A percentile compares a stretch with the other conserved stretches of the same genome.
phyloP scores from a whole-genome alignment of 2,113 vertebrate genomes.

The Prinia subflava region DNA sequence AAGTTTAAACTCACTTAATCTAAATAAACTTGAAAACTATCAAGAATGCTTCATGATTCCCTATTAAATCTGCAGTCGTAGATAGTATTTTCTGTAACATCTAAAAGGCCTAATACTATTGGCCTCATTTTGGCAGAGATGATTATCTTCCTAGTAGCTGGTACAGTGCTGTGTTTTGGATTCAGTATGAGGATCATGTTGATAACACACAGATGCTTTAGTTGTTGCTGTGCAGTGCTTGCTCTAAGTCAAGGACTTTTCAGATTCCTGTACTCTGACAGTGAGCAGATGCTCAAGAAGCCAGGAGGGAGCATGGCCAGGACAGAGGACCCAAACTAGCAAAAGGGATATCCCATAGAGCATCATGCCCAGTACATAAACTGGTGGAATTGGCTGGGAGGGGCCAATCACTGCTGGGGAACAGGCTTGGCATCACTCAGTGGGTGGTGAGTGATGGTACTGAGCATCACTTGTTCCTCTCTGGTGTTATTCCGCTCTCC shows the following conservation, averaged over 20 bases:
- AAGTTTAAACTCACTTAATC: not conserved
- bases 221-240: not conserved
- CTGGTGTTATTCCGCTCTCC: not conserved
- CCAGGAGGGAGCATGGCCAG: not conserved
- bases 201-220: not conserved
- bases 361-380: not conserved
- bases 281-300: not conserved
- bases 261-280: not conserved
- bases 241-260: not conserved
- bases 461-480: not conserved
- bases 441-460: not conserved
- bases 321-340: not conserved
- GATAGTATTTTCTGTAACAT: not conserved
- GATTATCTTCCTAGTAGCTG: not conserved
- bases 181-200: not conserved
- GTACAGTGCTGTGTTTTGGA: not conserved
- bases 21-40: not conserved
- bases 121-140: not conserved
- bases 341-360: not conserved
- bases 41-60: not conserved
- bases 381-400: not conserved
- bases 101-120: not conserved
- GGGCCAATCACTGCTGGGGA: not conserved
- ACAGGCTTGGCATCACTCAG: not conserved
- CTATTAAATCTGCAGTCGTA: not conserved